Conservation (phyloP, 2,797 vertebrate genomes). For the Halcyon smyrnensis region DNA sequence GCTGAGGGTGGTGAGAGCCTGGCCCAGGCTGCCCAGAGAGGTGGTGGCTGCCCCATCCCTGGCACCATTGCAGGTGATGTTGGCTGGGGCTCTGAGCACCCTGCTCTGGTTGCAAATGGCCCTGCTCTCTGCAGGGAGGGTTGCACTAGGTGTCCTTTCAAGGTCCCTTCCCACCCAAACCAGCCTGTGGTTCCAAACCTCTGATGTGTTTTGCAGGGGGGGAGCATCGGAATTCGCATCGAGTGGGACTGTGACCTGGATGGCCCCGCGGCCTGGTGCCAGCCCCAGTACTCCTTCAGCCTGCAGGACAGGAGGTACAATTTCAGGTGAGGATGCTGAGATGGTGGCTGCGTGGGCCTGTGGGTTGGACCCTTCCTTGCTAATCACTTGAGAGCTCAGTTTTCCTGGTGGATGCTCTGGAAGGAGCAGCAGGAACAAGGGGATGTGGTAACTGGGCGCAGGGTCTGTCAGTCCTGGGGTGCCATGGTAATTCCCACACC, state of each 20-base stretch:
- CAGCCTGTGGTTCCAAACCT: neutral
- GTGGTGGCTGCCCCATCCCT: neutral
- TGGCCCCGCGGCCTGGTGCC: slow-evolving; percentile 77
- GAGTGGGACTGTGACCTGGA: slow-evolving; percentile 93
- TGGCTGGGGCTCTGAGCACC: neutral
- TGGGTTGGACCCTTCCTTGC: neutral
- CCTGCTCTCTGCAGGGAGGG: neutral
- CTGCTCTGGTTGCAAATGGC: neutral
- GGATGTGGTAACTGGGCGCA: rapidly evolving
- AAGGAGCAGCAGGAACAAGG: neutral
- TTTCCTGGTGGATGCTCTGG: neutral
- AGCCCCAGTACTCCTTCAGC: slow-evolving; percentile 87
- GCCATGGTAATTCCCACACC: neutral
- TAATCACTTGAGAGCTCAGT: rapidly evolving
- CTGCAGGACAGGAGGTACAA: slow-evolving; percentile 88
- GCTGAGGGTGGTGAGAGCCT: neutral
- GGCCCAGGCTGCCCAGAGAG: neutral
- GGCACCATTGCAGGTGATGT: neutral
- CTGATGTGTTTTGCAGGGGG: slow-evolving; percentile 81
- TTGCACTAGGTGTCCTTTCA: neutral
- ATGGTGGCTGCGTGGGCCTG: rapidly evolving
- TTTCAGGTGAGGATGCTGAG: slow-evolving; percentile 84
- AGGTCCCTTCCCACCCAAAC: neutral
- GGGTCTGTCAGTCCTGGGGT: rapidly evolving
- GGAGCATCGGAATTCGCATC: slow-evolving; percentile 84